Evolutionary conservation across 2,113 vertebrate genomes (phyloP).

Genomic region (Trematocara macrostoma): DNA sequence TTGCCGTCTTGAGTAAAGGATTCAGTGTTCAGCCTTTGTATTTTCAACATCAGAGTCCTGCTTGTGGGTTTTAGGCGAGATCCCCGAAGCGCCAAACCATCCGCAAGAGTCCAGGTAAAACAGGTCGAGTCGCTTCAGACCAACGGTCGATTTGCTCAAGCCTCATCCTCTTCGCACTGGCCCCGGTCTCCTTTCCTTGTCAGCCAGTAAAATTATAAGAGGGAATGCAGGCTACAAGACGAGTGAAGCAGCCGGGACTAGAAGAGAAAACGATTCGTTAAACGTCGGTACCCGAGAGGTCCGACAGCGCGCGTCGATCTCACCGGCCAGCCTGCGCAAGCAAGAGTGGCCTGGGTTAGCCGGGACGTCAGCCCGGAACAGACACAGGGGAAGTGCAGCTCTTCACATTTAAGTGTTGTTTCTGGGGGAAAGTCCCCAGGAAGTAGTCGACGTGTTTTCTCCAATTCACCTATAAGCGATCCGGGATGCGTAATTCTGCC

Average conservation of each 20-base stretch:
- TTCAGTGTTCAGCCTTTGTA: conserved; percentile 60
- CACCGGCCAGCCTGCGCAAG: neutral
- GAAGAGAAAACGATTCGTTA: neutral
- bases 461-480: conserved; percentile 5
- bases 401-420: neutral
- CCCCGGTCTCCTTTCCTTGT: neutral
- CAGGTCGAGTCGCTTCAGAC: conserved; percentile 45
- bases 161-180: conserved; percentile 44
- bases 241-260: neutral
- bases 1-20: conserved; percentile 70
- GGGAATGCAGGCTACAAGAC: neutral
- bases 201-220: neutral
- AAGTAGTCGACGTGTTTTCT: neutral
- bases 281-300: neutral
- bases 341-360: neutral
- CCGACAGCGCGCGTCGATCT: conserved; percentile 23
- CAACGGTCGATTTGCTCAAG: conserved; percentile 31
- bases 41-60: conserved; percentile 34
- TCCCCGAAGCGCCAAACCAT: conserved; percentile 35
- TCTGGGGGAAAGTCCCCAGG: conserved; percentile 35
- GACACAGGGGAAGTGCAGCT: neutral
- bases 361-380: neutral
- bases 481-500: conserved; percentile 1
- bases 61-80: neutral
- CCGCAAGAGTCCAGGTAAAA: conserved; percentile 54